Conservation (phyloP, 2,797 vertebrate genomes). For the Sebastes trivittatus region DNA sequence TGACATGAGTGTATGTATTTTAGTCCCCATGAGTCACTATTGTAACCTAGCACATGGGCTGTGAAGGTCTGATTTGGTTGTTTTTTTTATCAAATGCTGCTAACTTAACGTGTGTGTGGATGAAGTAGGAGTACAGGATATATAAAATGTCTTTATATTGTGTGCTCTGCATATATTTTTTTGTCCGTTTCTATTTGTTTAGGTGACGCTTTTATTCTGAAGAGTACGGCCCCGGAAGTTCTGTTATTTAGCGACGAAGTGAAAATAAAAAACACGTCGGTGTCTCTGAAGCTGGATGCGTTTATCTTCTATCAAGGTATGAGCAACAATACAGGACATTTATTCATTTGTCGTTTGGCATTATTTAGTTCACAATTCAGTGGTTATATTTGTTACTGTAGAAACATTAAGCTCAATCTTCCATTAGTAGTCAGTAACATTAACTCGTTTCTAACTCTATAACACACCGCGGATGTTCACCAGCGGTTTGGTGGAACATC, state of each 20-base stretch:
- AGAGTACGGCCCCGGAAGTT: background rate
- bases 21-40: background rate
- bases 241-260: background rate
- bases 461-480: background rate
- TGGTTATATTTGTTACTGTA: background rate
- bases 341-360: background rate
- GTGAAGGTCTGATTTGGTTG: background rate
- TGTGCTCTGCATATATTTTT: background rate
- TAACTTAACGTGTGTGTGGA: background rate
- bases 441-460: no score
- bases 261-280: background rate
- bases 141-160: background rate
- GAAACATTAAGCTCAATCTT: background rate
- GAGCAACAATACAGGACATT: rapidly evolving
- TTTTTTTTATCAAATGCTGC: background rate
- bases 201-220: slow-evolving; percentile 1
- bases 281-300: background rate
- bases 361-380: background rate
- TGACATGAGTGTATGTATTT: background rate
- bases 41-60: background rate
- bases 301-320: background rate
- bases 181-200: no score
- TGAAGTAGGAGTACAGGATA: background rate
- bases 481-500: no score
- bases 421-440: background rate